A percentile compares a stretch with the other conserved stretches of the same genome.
Evolutionary conservation across 1,140 invertebrate genomes (phyloP).

Genomic region (Colletes latitarsis): DNA sequence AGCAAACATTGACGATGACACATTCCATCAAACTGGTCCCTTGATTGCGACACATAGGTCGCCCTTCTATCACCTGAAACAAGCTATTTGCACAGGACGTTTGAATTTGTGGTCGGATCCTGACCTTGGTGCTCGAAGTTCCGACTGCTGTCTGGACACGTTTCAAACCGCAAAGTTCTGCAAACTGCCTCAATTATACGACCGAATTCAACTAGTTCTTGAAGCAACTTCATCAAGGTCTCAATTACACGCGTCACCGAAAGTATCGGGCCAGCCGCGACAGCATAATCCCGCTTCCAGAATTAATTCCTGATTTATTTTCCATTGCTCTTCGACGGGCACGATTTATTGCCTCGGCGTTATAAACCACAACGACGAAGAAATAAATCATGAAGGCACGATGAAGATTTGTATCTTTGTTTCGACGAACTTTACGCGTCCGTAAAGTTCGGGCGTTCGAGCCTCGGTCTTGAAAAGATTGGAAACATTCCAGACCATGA

Average conservation of each 20-base stretch:
- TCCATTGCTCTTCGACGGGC: too few relatives aligned
- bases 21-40: neutral
- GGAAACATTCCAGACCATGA: too few relatives aligned
- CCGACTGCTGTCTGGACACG: constrained; percentile 28
- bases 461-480: too few relatives aligned
- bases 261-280: neutral
- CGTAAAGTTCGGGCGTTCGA: too few relatives aligned
- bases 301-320: too few relatives aligned
- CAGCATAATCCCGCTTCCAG: too few relatives aligned
- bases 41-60: constrained; percentile 8
- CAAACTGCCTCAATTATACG: constrained; percentile 20
- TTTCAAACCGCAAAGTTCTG: constrained; percentile 20
- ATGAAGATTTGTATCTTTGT: too few relatives aligned
- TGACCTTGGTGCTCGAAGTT: constrained; percentile 29
- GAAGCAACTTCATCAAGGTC: neutral
- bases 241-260: neutral
- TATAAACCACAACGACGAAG: too few relatives aligned
- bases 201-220: neutral
- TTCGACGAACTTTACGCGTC: too few relatives aligned
- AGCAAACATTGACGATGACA: constrained; percentile 17
- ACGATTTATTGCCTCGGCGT: too few relatives aligned
- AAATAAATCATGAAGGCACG: too few relatives aligned
- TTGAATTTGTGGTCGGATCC: constrained; percentile 39
- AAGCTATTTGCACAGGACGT: constrained; percentile 1
- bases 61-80: neutral